These are phyloP conservation scores for Margarornis squamiger DNA, from an alignment of 2,797 vertebrate species.

Conservation along the genomic window DNA sequence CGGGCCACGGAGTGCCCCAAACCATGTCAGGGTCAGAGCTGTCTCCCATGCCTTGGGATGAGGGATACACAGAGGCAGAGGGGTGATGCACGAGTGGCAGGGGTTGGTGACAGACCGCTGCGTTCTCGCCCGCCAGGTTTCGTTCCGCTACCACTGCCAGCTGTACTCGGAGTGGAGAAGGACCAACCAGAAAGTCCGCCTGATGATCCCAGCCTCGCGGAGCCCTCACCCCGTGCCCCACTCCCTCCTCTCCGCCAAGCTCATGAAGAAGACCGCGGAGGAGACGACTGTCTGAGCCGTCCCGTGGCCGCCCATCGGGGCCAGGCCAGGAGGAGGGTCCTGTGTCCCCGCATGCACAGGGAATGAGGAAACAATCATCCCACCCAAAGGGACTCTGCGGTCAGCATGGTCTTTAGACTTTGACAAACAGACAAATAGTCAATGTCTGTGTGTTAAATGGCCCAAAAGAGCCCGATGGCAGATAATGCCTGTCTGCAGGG, in stretches of 20 bases:
- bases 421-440: background rate
- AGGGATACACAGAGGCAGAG: background rate
- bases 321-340: constrained; percentile 73
- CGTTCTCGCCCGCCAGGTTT: constrained; percentile 76
- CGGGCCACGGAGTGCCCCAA: fast-evolving
- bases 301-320: constrained; percentile 68
- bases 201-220: constrained; percentile 86
- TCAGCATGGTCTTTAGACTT: background rate
- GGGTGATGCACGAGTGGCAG: fast-evolving
- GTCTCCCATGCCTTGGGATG: background rate
- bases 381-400: background rate
- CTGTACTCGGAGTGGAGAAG: constrained; percentile 95
- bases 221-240: constrained; percentile 81
- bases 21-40: fast-evolving
- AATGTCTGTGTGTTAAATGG: background rate
- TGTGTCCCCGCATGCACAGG: background rate
- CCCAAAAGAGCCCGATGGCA: background rate
- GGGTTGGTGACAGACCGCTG: background rate
- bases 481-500: constrained; percentile 15
- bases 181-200: constrained; percentile 92
- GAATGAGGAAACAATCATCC: background rate
- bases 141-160: constrained; percentile 98
- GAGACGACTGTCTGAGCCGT: constrained; percentile 90
- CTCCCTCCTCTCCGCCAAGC: constrained; percentile 86
- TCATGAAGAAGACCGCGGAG: constrained; percentile 86